These are phyloP conservation scores for Salvelinus alpinus DNA, from an alignment of 2,113 vertebrate genomes.

Conservation along the genomic window DNA sequence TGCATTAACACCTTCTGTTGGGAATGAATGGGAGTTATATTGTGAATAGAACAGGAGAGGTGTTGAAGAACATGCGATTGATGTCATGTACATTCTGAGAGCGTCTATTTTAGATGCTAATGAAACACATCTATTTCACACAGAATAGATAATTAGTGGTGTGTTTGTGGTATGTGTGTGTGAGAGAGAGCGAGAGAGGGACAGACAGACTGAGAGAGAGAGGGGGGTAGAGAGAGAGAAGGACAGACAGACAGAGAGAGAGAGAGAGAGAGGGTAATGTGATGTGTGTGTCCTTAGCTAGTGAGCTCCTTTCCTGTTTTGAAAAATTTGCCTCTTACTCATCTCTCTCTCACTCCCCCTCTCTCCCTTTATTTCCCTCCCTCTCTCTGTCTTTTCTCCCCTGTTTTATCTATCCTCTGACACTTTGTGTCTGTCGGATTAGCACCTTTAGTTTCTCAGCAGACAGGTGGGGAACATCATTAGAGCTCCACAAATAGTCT, in stretches of 20 bases:
- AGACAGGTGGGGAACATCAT: constrained; percentile 15
- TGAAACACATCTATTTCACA: not conserved
- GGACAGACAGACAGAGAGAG: no score
- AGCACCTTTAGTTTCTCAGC: constrained; percentile 14
- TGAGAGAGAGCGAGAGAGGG: no score
- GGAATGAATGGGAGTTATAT: not conserved
- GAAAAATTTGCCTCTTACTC: not conserved
- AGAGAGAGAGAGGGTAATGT: no score
- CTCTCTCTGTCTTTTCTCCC: not conserved
- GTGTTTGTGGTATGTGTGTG: not conserved
- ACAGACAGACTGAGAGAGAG: no score
- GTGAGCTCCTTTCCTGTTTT: not conserved
- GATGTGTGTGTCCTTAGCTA: not conserved
- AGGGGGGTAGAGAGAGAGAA: no score
- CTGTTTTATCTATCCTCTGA: not conserved
- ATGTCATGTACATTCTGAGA: not conserved
- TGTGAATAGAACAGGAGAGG: not conserved
- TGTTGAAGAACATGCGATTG: not conserved
- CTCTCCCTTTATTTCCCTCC: not conserved
- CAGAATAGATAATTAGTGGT: not conserved
- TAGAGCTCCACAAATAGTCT: constrained; percentile 18
- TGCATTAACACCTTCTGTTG: constrained; percentile 1
- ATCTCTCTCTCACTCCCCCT: not conserved
- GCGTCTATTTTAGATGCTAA: not conserved
- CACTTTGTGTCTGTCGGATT: constrained; percentile 17